These are phyloP conservation scores for Ginglymostoma cirratum DNA, from an alignment of 2,113 vertebrate species.

Conservation along the genomic window DNA sequence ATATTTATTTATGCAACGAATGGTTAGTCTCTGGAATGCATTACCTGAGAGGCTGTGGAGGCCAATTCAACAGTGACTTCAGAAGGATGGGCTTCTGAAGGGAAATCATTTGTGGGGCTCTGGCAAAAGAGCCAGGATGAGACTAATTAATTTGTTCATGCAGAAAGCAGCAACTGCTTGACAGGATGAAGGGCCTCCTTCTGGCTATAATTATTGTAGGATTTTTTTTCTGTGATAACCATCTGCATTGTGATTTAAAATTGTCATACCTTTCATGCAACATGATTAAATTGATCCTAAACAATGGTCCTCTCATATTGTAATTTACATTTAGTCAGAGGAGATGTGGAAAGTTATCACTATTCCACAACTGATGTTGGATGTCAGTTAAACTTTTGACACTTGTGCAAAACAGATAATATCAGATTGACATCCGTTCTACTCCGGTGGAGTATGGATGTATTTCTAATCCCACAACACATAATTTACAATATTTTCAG, in stretches of 20 bases:
- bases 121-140: too few species aligned
- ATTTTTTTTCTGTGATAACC: background rate
- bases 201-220: too few species aligned
- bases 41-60: too few species aligned
- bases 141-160: too few species aligned
- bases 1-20: too few species aligned
- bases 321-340: background rate
- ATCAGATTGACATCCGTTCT: background rate
- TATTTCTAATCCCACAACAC: background rate
- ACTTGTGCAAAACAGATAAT: background rate
- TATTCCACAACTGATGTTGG: background rate
- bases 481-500: background rate
- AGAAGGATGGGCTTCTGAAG: too few species aligned
- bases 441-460: background rate
- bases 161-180: too few species aligned
- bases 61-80: too few species aligned
- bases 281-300: background rate
- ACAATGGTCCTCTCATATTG: background rate
- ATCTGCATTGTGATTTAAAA: background rate
- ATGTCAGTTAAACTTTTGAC: background rate
- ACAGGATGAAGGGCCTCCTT: too few species aligned
- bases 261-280: background rate
- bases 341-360: background rate
- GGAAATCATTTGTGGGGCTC: too few species aligned
- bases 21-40: too few species aligned